Evolutionary conservation across 2,888 invertebrate species (phyloP).

Genomic region (Linnaemya vulpina): DNA sequence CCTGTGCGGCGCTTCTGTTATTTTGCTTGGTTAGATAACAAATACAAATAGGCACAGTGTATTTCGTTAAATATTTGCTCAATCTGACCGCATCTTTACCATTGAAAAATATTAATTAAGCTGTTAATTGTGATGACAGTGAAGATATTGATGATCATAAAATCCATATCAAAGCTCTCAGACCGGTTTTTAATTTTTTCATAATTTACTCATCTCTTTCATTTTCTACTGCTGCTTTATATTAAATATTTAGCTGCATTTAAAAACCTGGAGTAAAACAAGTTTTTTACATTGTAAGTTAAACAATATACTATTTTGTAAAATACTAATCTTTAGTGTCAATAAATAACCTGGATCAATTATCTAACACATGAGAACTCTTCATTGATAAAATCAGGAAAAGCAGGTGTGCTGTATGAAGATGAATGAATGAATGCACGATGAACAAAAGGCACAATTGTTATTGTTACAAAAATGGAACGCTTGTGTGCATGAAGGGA

Average conservation of each 20-base stretch:
- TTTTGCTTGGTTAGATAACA: too few relatives aligned
- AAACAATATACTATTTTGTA: background rate
- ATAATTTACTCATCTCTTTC: background rate
- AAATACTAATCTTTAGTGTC: constrained; percentile 14
- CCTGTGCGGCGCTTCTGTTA: too few relatives aligned
- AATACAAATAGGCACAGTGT: too few relatives aligned
- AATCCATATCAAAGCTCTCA: constrained; percentile 29
- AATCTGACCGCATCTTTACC: background rate
- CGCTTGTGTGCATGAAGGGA: background rate
- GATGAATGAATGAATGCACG: constrained; percentile 11
- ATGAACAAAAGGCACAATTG: constrained; percentile 4
- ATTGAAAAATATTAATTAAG: constrained; percentile 49
- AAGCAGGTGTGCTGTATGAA: constrained; percentile 23
- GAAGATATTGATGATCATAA: constrained; percentile 6
- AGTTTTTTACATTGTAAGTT: constrained; percentile 25
- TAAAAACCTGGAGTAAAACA: constrained; percentile 1
- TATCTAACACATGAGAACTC: constrained; percentile 26
- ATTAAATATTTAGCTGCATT: background rate
- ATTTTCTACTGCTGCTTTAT: background rate
- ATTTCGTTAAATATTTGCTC: background rate
- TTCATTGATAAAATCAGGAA: constrained; percentile 29
- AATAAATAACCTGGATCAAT: constrained; percentile 46
- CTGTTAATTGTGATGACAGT: constrained; percentile 45
- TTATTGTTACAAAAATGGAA: background rate
- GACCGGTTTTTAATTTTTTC: constrained; percentile 30